Evolutionary conservation across 2,888 invertebrate genomes (phyloP).

Genomic region (Drosophila mettleri): DNA sequence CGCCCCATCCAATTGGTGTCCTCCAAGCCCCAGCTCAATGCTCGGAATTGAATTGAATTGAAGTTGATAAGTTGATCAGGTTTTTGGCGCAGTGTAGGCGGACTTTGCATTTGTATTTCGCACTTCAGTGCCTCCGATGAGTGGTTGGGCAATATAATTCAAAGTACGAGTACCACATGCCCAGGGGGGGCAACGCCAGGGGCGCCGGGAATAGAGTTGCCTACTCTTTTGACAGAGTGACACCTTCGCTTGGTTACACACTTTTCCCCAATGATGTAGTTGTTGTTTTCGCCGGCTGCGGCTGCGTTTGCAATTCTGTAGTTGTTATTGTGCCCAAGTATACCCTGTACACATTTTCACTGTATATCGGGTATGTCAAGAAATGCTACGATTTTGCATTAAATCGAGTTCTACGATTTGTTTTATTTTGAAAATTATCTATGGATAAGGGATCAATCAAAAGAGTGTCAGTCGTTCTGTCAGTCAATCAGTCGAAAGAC

Average conservation of each 20-base stretch:
- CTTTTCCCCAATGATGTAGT: slow-evolving; percentile 35
- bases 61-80: slow-evolving; percentile 10
- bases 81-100: slow-evolving; percentile 45
- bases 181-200: neutral
- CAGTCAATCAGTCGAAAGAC: neutral
- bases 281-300: slow-evolving; percentile 27
- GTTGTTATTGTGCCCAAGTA: slow-evolving; percentile 10
- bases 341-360: slow-evolving; percentile 1
- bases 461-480: neutral
- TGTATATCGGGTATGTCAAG: neutral
- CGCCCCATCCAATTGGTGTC: neutral
- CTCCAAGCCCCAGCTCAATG: neutral
- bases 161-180: slow-evolving; percentile 7
- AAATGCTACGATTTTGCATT: too few species aligned
- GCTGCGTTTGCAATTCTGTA: slow-evolving; percentile 37
- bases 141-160: slow-evolving; percentile 23
- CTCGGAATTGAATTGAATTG: slow-evolving; percentile 5
- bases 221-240: slow-evolving; percentile 44
- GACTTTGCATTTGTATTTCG: slow-evolving; percentile 59
- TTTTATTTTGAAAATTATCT: too few species aligned
- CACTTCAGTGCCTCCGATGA: slow-evolving; percentile 45
- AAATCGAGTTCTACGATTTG: too few species aligned
- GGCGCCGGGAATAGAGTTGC: slow-evolving; percentile 6
- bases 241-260: slow-evolving; percentile 60
- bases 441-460: too few species aligned